These are phyloP conservation scores for Calosoma granatense DNA, from an alignment of 1,140 invertebrate genomes.

Conservation along the genomic window DNA sequence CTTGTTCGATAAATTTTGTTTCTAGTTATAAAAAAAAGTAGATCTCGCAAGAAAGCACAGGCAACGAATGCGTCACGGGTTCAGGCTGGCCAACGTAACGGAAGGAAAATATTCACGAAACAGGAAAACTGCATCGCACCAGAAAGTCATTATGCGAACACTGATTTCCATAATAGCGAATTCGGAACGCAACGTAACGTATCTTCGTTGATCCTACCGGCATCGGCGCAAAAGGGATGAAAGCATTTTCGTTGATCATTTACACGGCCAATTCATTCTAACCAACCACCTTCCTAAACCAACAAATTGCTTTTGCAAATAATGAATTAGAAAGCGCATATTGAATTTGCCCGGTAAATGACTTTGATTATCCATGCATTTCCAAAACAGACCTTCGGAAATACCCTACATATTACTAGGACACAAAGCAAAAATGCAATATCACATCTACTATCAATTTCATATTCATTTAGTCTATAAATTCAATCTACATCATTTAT, in stretches of 20 bases:
- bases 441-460: too few species aligned
- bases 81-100: background rate
- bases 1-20: slow-evolving; percentile 10
- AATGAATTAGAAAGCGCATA: slow-evolving; percentile 1
- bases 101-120: background rate
- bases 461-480: too few species aligned
- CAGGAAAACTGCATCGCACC: slow-evolving; percentile 8
- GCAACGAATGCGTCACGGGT: background rate
- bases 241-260: too few species aligned
- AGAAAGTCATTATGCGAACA: slow-evolving; percentile 4
- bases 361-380: background rate
- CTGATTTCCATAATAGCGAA: slow-evolving; percentile 8
- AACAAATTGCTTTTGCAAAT: slow-evolving; percentile 2
- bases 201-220: too few species aligned
- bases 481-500: too few species aligned
- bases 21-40: background rate
- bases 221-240: too few species aligned
- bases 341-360: background rate
- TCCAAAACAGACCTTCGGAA: too few species aligned
- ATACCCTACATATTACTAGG: too few species aligned
- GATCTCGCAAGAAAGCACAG: too few species aligned
- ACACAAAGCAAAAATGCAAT: background rate
- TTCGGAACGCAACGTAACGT: background rate
- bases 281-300: background rate
- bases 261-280: background rate